A percentile compares a stretch with the other conserved stretches of the same genome.
These are phyloP conservation scores for Chloroceryle aenea DNA, from an alignment of 2,113 vertebrate genomes.

Conservation along the genomic window DNA sequence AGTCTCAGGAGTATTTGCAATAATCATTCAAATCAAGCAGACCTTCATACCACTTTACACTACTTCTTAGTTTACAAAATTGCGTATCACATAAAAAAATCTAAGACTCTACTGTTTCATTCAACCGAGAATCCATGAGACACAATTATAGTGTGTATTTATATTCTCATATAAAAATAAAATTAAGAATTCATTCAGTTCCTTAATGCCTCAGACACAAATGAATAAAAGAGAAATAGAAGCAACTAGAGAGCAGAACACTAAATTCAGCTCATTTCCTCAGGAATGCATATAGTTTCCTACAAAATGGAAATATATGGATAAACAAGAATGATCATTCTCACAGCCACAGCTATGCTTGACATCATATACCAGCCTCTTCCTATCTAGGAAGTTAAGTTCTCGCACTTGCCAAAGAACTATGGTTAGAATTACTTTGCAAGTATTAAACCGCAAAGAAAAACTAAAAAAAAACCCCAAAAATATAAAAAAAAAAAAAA, in stretches of 20 bases:
- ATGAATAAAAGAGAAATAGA: neutral
- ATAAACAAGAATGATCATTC: neutral
- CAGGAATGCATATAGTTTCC: neutral
- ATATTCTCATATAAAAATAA: constrained; percentile 25
- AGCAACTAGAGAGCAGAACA: neutral
- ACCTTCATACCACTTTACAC: neutral
- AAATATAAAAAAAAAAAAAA: neutral
- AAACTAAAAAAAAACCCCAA: too few relatives aligned
- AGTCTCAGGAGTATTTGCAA: neutral
- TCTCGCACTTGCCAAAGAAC: neutral
- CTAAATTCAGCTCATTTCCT: neutral
- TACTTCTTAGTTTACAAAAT: constrained; percentile 22
- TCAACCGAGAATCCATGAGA: neutral
- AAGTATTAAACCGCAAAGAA: neutral
- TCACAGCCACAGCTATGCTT: neutral
- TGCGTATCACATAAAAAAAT: neutral
- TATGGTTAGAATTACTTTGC: neutral
- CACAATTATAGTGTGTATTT: neutral
- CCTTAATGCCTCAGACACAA: neutral
- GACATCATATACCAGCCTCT: neutral
- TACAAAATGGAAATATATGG: neutral
- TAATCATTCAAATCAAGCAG: neutral
- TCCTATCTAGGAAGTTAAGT: neutral
- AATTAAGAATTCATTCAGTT: neutral
- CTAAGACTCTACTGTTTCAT: neutral